These are phyloP conservation scores for Ophion slaviceki DNA, from an alignment of 2,888 invertebrate genomes.

Conservation along the genomic window DNA sequence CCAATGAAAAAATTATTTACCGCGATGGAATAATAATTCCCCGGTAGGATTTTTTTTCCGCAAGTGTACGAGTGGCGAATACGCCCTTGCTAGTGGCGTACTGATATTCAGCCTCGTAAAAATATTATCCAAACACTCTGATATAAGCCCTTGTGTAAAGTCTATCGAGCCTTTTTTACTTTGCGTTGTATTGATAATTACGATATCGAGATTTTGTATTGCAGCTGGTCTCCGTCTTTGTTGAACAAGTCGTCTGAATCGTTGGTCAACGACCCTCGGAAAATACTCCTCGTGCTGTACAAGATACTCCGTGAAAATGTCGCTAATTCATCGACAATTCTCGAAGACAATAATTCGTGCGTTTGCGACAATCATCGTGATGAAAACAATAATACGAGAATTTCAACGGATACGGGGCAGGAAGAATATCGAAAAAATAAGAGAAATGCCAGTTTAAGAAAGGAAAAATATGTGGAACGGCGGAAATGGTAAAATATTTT, in stretches of 20 bases:
- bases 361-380: constrained; percentile 29
- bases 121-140: no score
- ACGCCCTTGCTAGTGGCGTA: no score
- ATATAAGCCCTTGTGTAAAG: background rate
- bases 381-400: constrained; percentile 35
- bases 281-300: constrained; percentile 37
- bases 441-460: no score
- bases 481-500: constrained; percentile 27
- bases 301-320: constrained; percentile 45
- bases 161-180: background rate
- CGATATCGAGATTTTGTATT: constrained; percentile 33
- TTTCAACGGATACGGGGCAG: background rate
- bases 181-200: background rate
- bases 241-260: constrained; percentile 21
- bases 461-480: background rate
- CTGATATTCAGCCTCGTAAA: no score
- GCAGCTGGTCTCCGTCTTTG: constrained; percentile 12
- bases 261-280: constrained; percentile 37
- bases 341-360: constrained; percentile 9
- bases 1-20: no score
- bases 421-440: background rate
- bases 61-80: no score
- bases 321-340: constrained; percentile 15
- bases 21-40: no score
- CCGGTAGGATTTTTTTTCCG: no score